A percentile compares a stretch with the other conserved stretches of the same genome.
phyloP scores from a whole-genome alignment of 2,888 invertebrate genomes.

The Plebejus anna region DNA sequence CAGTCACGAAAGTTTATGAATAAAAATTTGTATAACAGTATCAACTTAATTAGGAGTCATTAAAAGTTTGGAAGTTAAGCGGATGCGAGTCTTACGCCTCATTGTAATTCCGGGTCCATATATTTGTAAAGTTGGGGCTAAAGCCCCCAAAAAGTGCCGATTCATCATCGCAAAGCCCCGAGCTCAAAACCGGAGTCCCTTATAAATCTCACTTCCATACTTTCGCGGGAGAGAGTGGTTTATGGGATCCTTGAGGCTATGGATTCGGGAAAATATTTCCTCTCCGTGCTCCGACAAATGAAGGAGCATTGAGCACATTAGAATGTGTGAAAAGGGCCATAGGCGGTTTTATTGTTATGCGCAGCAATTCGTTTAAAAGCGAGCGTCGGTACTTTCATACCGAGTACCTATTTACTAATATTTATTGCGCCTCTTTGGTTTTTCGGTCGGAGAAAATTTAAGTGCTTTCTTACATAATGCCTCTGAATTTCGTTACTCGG shows the following conservation, averaged over 20 bases:
- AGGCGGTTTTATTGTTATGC: constrained; percentile 77
- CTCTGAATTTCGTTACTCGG: constrained; percentile 32
- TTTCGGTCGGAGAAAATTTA: constrained; percentile 50
- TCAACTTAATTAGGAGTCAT: constrained; percentile 73
- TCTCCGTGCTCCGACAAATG: constrained; percentile 76
- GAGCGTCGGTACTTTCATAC: constrained; percentile 63
- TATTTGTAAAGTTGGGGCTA: constrained; percentile 73
- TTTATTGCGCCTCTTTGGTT: constrained; percentile 46
- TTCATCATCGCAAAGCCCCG: constrained; percentile 78
- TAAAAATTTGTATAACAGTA: constrained; percentile 66
- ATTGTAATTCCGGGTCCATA: constrained; percentile 77
- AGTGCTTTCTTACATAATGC: constrained; percentile 45
- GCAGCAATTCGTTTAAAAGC: constrained; percentile 79
- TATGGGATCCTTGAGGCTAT: constrained; percentile 81
- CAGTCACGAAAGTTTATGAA: constrained; percentile 40
- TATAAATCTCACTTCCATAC: constrained; percentile 80
- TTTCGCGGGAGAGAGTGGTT: constrained; percentile 78
- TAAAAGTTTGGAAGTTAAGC: constrained; percentile 73
- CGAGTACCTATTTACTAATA: constrained; percentile 75
- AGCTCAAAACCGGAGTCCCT: constrained; percentile 73
- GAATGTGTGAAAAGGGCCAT: constrained; percentile 77
- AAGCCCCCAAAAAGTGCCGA: constrained; percentile 77
- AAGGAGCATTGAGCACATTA: constrained; percentile 76
- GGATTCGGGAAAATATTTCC: constrained; percentile 81
- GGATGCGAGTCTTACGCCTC: constrained; percentile 59